Evolutionary conservation across 2,113 vertebrate genomes (phyloP).

Genomic region (Caracal caracal): DNA sequence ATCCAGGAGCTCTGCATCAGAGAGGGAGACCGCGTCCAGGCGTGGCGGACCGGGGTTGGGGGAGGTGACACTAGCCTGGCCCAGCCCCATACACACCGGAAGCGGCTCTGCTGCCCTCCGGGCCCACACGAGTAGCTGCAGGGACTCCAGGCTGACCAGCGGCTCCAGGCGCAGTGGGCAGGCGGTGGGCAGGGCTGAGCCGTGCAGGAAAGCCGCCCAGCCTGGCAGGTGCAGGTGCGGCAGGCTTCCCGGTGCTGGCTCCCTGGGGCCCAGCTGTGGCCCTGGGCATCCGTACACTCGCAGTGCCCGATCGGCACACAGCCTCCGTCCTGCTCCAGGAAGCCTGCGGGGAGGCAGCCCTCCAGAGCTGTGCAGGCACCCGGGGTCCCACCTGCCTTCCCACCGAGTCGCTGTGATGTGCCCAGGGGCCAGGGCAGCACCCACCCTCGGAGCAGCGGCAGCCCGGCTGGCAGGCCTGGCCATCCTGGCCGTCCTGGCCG

Average conservation of each 20-base stretch:
- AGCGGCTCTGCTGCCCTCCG: conserved; percentile 88
- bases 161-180: conserved; percentile 89
- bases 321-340: conserved; percentile 88
- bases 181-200: conserved; percentile 81
- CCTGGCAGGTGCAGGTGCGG: conserved; percentile 90
- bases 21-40: background rate
- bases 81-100: conserved; percentile 86
- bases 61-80: background rate
- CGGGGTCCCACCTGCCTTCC: fast-evolving
- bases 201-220: conserved; percentile 88
- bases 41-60: background rate
- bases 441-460: conserved; percentile 90
- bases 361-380: background rate
- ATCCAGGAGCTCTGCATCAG: background rate
- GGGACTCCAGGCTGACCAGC: conserved; percentile 91
- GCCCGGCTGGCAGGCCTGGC: conserved; percentile 86
- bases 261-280: conserved; percentile 90
- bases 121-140: conserved; percentile 90
- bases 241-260: conserved; percentile 88
- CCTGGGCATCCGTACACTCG: conserved; percentile 89
- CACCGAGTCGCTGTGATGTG: fast-evolving
- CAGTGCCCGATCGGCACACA: conserved; percentile 91
- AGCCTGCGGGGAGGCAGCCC: conserved; percentile 57
- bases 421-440: fast-evolving
- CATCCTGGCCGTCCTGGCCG: conserved; percentile 18